phyloP scores from a whole-genome alignment of 2,888 invertebrate species.

The Pammene fasciana region DNA sequence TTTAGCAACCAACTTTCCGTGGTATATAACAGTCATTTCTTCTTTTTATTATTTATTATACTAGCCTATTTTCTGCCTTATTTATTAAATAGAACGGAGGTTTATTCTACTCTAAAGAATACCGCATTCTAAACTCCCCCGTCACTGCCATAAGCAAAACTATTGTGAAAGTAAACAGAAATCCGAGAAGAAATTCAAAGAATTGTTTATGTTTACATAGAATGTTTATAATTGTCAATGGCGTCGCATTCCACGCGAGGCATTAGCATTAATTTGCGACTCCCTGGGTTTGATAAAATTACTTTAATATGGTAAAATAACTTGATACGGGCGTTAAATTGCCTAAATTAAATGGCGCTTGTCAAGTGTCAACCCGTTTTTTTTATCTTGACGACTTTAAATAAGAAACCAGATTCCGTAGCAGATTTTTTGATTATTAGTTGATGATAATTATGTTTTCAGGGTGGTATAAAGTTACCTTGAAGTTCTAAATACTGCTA shows the following conservation, averaged over 20 bases:
- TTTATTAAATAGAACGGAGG: too few species aligned
- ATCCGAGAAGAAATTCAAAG: slow-evolving; percentile 37
- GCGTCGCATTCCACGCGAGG: slow-evolving; percentile 61
- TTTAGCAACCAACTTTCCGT: too few species aligned
- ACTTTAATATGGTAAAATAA: slow-evolving; percentile 46
- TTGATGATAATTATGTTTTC: too few species aligned
- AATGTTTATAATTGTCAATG: slow-evolving; percentile 51
- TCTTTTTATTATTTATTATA: too few species aligned
- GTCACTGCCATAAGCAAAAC: neutral
- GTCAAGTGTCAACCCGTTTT: slow-evolving; percentile 52
- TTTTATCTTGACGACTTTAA: slow-evolving; percentile 51
- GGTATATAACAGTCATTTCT: too few species aligned
- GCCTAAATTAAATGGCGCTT: slow-evolving; percentile 64
- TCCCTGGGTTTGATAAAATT: slow-evolving; percentile 58
- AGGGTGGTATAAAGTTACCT: too few species aligned
- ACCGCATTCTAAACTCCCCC: slow-evolving; percentile 5
- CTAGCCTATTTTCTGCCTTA: too few species aligned
- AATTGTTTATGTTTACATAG: slow-evolving; percentile 59
- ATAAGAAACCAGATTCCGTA: slow-evolving; percentile 26
- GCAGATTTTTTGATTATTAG: neutral
- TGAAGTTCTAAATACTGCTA: too few species aligned
- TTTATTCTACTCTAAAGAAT: slow-evolving; percentile 1
- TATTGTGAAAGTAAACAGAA: slow-evolving; percentile 33
- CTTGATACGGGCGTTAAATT: slow-evolving; percentile 55
- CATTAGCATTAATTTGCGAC: slow-evolving; percentile 72